Evolutionary conservation across 2,888 invertebrate species (phyloP).

Genomic region (Cloeon dipterum): DNA sequence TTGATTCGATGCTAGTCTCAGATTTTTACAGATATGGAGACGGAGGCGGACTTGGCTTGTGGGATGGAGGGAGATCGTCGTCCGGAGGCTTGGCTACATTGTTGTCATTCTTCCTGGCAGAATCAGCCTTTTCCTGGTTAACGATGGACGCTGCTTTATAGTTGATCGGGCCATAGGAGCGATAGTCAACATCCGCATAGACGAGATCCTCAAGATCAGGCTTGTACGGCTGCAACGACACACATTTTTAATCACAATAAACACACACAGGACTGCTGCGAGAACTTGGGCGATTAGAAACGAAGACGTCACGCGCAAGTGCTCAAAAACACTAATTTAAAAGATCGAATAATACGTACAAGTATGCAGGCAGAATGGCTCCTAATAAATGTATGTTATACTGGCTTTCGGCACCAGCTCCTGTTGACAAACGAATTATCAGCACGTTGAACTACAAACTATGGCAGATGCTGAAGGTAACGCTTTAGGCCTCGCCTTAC

Average conservation of each 20-base stretch:
- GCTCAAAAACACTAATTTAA: constrained; percentile 7
- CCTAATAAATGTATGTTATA: constrained; percentile 56
- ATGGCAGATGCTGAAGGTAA: too few relatives aligned
- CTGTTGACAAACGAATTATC: constrained; percentile 12
- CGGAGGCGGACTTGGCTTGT: not conserved
- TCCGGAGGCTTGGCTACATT: not conserved
- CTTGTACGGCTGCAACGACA: constrained; percentile 56
- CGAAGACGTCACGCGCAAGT: too few relatives aligned
- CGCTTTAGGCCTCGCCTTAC: too few relatives aligned
- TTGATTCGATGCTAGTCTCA: too few relatives aligned
- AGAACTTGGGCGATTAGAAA: too few relatives aligned
- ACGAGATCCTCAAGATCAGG: constrained; percentile 58
- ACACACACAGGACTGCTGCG: too few relatives aligned
- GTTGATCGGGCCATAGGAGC: constrained; percentile 77
- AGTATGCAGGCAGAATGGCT: constrained; percentile 4
- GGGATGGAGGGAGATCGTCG: constrained; percentile 1
- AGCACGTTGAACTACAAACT: too few relatives aligned
- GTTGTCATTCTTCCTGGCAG: not conserved
- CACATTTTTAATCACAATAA: too few relatives aligned
- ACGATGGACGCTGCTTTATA: constrained; percentile 74
- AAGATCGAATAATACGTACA: constrained; percentile 7
- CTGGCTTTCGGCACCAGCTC: constrained; percentile 24
- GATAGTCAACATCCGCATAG: constrained; percentile 75
- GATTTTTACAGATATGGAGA: not conserved
- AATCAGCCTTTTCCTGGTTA: constrained; percentile 7